Conservation (phyloP, 2,888 invertebrate species). For the Xanthia togata region DNA sequence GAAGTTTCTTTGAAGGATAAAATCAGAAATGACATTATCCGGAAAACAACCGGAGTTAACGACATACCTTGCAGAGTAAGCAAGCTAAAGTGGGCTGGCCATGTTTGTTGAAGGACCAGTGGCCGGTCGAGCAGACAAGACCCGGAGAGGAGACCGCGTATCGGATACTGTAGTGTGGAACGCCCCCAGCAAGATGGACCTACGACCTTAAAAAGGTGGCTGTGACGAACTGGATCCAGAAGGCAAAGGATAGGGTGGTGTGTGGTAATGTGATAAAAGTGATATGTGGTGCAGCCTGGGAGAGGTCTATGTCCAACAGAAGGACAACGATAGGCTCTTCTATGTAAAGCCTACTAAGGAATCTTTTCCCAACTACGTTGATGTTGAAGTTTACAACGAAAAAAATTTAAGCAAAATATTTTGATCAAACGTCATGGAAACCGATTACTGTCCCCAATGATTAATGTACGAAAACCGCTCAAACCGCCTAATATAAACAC, state of each 20-base stretch:
- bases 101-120: no score
- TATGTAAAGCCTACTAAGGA: neutral
- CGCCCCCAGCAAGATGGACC: neutral
- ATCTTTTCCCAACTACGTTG: neutral
- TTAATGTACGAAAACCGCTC: constrained; percentile 36
- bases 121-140: neutral
- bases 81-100: neutral
- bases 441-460: constrained; percentile 37
- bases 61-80: neutral
- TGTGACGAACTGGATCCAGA: neutral
- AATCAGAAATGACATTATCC: neutral
- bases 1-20: neutral
- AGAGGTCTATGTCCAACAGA: neutral
- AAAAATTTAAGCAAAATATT: neutral
- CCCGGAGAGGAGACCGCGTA: neutral
- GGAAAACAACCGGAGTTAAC: neutral
- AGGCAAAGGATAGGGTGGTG: neutral
- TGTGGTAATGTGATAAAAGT: no score
- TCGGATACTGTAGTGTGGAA: neutral
- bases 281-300: neutral
- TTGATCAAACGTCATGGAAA: constrained; percentile 4
- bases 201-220: neutral
- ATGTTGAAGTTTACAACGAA: neutral
- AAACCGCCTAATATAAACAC: constrained; percentile 45
- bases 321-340: neutral